Evolutionary conservation across 2,113 vertebrate species (phyloP), one percentile per base, ranked within the genome.

Genomic region (Eudyptes chrysolophus): DNA sequence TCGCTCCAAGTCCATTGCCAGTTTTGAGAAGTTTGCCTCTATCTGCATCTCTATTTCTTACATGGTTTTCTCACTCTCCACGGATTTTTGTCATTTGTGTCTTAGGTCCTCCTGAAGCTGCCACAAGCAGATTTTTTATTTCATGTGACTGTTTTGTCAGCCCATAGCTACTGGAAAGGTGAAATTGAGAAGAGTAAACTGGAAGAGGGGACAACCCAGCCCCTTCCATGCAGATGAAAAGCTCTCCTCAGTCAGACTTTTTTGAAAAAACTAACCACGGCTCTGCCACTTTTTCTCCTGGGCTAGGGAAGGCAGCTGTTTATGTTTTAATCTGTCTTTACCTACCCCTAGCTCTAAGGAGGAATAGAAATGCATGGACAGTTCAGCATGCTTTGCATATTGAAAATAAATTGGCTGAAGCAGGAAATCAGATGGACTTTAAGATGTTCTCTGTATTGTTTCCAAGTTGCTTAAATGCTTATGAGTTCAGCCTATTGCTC

Each of bases 381-480:
- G 49, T 87, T 97, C 89, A 75, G 94, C 84, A 89, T 94, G 61
- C 61, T 34, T 64, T 83, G 60, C 52, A 89, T 85, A 78, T 32
- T 76, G 88, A 88, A 88, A 94, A 91, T 51, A 92, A 93, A 94
- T 91, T 75, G 82, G 71, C 87, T 97, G 93, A 98, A 95, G 84
- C 58, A 58, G 84, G 82, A 96, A 97, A 79, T 96, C 87, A 94
- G 81, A 78, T 83, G 75, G 92, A 95, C 94, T 96, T 90, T 18
- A 72, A 91, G 90, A 96, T 95, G 61, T 85, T 94, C 87, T 95
- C 74, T 62, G 51, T 93, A 89, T 87, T 87, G 11, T 88, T 95
- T 95, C 87, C 77, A 96, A 93, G 80, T 91, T 95, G 93, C 77
- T 96, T 84, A 92, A 95, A 83, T 74, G 48, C 87, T 94, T 51